phyloP scores from a whole-genome alignment of 2,888 invertebrate genomes.

The Drosophila anomelani region DNA sequence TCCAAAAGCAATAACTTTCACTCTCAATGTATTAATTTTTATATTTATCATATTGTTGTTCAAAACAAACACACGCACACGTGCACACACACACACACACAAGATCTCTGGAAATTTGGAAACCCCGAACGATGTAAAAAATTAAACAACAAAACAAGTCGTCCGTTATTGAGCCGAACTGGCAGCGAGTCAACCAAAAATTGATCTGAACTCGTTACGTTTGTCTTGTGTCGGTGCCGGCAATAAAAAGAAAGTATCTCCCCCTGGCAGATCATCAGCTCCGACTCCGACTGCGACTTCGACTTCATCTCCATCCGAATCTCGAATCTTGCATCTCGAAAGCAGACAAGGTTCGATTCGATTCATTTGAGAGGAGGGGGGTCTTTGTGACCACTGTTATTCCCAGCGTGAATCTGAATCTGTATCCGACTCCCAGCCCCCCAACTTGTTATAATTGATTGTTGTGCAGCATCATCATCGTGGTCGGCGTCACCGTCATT shows the following conservation, averaged over 20 bases:
- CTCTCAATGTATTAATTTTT: conserved; percentile 83
- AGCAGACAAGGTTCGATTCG: conserved; percentile 67
- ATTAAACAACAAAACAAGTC: conserved; percentile 57
- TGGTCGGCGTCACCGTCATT: conserved; percentile 27
- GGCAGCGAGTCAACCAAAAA: conserved; percentile 74
- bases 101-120: conserved; percentile 59
- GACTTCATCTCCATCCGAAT: conserved; percentile 8
- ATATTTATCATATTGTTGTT: conserved; percentile 80
- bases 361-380: conserved; percentile 49
- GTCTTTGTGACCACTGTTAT: conserved; percentile 51
- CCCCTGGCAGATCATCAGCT: conserved; percentile 61
- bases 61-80: conserved; percentile 50
- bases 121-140: conserved; percentile 52
- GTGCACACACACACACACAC: conserved; percentile 6
- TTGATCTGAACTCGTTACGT: conserved; percentile 80
- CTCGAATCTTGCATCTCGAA: conserved; percentile 31
- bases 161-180: conserved; percentile 67
- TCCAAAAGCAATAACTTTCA: conserved; percentile 80
- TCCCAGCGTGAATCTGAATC: conserved; percentile 34
- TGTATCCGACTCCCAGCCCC: conserved; percentile 17
- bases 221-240: conserved; percentile 64
- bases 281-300: conserved; percentile 24
- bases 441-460: conserved; percentile 76
- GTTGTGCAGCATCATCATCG: conserved; percentile 72
- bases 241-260: conserved; percentile 81